phyloP scores from a whole-genome alignment of 2,888 invertebrate genomes.

The Sesia bembeciformis region DNA sequence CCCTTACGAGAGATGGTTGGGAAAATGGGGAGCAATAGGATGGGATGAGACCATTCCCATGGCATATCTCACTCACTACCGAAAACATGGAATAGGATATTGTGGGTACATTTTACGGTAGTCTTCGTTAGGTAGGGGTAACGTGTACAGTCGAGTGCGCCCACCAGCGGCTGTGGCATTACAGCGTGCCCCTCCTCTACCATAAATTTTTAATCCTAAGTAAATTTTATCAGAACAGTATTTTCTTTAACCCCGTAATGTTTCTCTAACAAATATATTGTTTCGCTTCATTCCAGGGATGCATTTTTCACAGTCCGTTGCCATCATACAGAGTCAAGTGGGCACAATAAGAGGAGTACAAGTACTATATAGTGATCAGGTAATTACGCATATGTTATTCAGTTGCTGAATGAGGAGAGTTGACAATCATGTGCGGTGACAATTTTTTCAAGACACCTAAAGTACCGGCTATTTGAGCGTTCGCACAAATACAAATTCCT shows the following conservation, averaged over 20 bases:
- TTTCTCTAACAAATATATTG: not conserved
- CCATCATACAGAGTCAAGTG: slow-evolving; percentile 97
- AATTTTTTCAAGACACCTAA: too few relatives aligned
- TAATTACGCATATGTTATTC: slow-evolving; percentile 34
- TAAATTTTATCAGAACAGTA: not conserved
- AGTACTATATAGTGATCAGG: slow-evolving; percentile 96
- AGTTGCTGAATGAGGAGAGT: not conserved
- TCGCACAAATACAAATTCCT: too few relatives aligned
- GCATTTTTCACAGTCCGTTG: slow-evolving; percentile 98
- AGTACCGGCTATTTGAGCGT: too few relatives aligned
- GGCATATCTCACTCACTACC: too few relatives aligned
- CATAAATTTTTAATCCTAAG: not conserved
- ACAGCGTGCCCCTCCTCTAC: not conserved
- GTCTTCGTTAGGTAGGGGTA: too few relatives aligned
- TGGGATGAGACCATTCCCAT: too few relatives aligned
- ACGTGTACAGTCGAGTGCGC: not conserved
- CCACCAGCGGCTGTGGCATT: not conserved
- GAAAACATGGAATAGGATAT: too few relatives aligned
- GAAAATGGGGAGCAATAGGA: too few relatives aligned
- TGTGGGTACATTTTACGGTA: too few relatives aligned
- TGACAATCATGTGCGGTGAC: too few relatives aligned
- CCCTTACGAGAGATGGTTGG: too few relatives aligned
- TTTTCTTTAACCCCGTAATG: not conserved
- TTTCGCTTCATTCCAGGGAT: slow-evolving; percentile 84
- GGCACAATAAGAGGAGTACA: slow-evolving; percentile 95